A percentile compares a stretch with the other conserved stretches of the same genome.
These are phyloP conservation scores for Conomelus anceps DNA, from an alignment of 2,888 invertebrate species.

Conservation along the genomic window DNA sequence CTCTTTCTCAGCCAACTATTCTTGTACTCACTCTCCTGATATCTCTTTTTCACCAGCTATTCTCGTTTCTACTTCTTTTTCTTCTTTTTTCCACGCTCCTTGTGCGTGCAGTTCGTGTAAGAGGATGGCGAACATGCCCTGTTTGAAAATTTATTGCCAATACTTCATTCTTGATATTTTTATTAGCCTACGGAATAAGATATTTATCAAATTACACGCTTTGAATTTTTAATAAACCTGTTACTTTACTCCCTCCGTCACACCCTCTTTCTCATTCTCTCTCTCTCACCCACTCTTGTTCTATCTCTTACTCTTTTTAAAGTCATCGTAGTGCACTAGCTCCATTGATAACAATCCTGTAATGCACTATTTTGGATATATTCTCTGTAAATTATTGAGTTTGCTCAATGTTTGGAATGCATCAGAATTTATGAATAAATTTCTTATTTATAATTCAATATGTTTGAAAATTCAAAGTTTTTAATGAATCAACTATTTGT, in stretches of 20 bases:
- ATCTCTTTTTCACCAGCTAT: neutral
- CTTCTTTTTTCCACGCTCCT: neutral
- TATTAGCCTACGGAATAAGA: neutral
- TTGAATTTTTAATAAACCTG: slow-evolving; percentile 14
- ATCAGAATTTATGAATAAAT: no score
- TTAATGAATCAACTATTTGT: no score
- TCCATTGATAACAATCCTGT: no score
- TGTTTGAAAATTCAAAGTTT: no score
- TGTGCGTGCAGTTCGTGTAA: neutral
- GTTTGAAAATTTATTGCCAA: neutral
- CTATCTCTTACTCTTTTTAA: neutral
- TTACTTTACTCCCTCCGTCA: slow-evolving; percentile 20
- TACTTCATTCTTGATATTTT: neutral
- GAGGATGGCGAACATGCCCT: neutral
- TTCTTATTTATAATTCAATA: no score
- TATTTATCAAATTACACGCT: neutral
- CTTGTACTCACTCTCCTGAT: neutral
- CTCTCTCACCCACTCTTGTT: slow-evolving; percentile 11
- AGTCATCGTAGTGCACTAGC: no score
- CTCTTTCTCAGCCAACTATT: neutral
- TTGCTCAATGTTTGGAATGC: no score
- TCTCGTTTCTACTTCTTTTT: neutral
- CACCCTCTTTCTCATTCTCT: slow-evolving; percentile 25
- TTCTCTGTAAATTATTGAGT: no score
- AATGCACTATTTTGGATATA: no score